Base-by-base conservation (phyloP, 2,888 invertebrate genomes). In the Temnothorax ravouxi region DNA sequence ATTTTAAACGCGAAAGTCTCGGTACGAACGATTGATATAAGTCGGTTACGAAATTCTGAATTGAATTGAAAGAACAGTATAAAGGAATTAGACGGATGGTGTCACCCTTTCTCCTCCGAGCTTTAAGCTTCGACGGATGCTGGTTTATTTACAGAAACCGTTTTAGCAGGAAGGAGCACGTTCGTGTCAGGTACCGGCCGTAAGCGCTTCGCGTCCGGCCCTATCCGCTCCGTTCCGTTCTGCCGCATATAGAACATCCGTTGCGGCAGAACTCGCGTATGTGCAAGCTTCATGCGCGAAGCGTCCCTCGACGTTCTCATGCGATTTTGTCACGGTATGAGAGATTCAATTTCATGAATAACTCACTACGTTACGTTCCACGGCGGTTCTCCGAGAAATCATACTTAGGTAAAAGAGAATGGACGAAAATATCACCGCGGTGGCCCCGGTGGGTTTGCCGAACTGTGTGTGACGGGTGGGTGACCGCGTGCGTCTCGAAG, bases 221-320 rank as follows among this genome's bases (percentile, higher is more conserved):
- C 88, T 80, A 34, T 80, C 56, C 72, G 79, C 44, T 79, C 59
- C 79, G 79, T 72, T 80, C 72, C 79, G 71, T 80, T 80, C 79
- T 72, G 89, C 91, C 93, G 90, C 92, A 92, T 93, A 93, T 93
- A 93, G 92, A 93, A 94, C 93, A 93, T 93, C 93, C 93, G 93
- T 89, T 91, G 77, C 71, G 15, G 15, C 64, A 18, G 6, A 34
- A 25, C 84, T 34, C 86, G 83, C 69, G 54, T 67, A 34, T 61
- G 29, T 52, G 54, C 56, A 15, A 71, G 44, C 74, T 61, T 54
- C 61, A 21, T 41, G 59, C 77, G 4, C 79, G 34, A 41, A 8
- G 44, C 79, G 21, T 47, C 34, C 34, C 34, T n/a, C 59, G 25
- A 5, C 13, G 38, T 47, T 71, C 56, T 69, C 69, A 47, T 59